Evolutionary conservation across 2,888 invertebrate species (phyloP), one percentile per base, ranked within the genome.

Genomic region (Antheraea assamensis): DNA sequence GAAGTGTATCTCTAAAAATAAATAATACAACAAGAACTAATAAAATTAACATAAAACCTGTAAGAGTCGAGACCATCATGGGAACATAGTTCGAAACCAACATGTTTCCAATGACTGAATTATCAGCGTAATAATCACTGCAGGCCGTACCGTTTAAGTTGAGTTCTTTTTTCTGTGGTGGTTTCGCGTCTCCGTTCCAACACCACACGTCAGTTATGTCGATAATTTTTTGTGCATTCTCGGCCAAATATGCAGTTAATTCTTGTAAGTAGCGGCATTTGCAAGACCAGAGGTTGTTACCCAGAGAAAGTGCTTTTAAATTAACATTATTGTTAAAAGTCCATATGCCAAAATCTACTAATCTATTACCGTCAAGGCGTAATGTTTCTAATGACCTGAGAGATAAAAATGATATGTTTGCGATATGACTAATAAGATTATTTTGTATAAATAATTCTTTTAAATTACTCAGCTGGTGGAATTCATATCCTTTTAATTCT

Each of bases 231-330:
- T 97, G 96, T 76, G 97, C 96, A 88, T 97, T 97, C 87, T 97
- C 97, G 55, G 96, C 96, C 76, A 98, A 96, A 96, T 98, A 98
- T 79, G 96, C 95, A 75, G 98, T 97, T 81, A 98, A 95, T 84
- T 97, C 97, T 89, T 97, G 97, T 83, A 98, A 95, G 92, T 98
- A 98, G 87, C 97, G 97, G 92, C 98, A 98, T 81, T 98, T 97
- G 87, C 98, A 98, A 66, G 97, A 97, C 98, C 98, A 98, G 76
- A 96, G 96, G 90, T 98, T 98, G 82, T 97, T 96, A 21, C 97
- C 97, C 74, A 98, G 95, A 17, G 97, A 96, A 79, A 98, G 90
- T 76, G 97, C 97, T 81, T 95, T 96, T 79, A 98, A 93, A 79
- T 96, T 95, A 27, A 95, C 93, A 86, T 97, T 97, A 87, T 94